phyloP scores from a whole-genome alignment of 2,113 vertebrate genomes.

The Istiophorus platypterus region DNA sequence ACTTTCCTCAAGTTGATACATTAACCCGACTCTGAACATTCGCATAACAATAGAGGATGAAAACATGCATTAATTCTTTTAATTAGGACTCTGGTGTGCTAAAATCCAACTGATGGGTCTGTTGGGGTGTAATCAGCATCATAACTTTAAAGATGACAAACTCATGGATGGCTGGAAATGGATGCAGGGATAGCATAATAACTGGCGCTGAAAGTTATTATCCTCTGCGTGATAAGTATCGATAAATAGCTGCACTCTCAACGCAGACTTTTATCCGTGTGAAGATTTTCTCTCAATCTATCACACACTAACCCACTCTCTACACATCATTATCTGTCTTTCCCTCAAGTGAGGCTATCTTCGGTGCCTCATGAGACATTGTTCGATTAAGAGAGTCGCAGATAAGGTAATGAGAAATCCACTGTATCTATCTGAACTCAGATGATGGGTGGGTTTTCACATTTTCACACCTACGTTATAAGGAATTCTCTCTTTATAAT shows the following conservation, averaged over 20 bases:
- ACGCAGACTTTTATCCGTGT: constrained; percentile 19
- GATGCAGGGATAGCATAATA: not conserved
- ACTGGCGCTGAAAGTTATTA: no score
- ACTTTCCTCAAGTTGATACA: not conserved
- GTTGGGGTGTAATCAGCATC: not conserved
- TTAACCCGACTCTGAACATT: not conserved
- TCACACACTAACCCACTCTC: constrained; percentile 7
- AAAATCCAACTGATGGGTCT: not conserved
- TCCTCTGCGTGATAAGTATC: no score
- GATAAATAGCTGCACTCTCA: constrained; percentile 2
- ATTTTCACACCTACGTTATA: constrained; percentile 24
- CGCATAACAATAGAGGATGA: not conserved
- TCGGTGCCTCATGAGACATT: constrained; percentile 33
- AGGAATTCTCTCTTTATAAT: constrained; percentile 33
- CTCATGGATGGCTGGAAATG: not conserved
- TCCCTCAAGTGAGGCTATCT: constrained; percentile 14
- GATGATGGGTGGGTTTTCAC: constrained; percentile 63
- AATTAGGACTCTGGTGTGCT: not conserved
- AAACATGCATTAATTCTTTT: not conserved
- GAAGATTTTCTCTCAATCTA: not conserved
- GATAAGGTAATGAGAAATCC: constrained; percentile 75
- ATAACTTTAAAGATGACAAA: not conserved
- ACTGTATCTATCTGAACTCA: constrained; percentile 69
- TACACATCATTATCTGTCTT: constrained; percentile 23
- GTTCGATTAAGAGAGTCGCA: constrained; percentile 50